Evolutionary conservation across 2,113 vertebrate species (phyloP).

Genomic region (Heterotilapia buettikoferi): DNA sequence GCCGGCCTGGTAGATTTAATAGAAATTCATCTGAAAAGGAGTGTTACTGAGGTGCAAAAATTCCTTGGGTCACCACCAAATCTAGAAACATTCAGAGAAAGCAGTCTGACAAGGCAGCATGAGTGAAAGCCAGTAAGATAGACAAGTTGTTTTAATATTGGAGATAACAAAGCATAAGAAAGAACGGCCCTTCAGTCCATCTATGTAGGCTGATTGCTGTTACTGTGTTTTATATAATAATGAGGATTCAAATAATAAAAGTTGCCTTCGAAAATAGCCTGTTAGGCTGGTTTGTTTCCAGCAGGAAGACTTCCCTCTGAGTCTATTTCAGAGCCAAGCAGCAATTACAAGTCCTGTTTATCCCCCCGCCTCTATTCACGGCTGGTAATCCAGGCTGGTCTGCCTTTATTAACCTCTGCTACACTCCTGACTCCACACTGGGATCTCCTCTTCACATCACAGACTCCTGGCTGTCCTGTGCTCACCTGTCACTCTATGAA

Average conservation of each 20-base stretch:
- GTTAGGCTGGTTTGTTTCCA: background rate
- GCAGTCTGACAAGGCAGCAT: background rate
- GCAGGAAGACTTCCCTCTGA: background rate
- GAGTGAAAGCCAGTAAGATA: background rate
- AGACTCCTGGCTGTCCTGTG: background rate
- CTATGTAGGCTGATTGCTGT: background rate
- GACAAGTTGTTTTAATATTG: background rate
- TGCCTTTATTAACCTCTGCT: slow-evolving; percentile 24
- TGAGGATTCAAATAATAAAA: background rate
- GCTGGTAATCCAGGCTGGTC: slow-evolving; percentile 36
- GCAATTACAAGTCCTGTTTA: slow-evolving; percentile 50
- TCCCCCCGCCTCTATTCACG: slow-evolving; percentile 28
- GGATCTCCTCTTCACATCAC: background rate
- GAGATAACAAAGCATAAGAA: background rate
- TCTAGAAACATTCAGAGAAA: background rate
- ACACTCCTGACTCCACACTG: background rate
- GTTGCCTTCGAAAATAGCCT: background rate
- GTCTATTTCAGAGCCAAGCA: slow-evolving; percentile 37
- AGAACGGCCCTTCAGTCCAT: background rate
- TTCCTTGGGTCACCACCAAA: background rate
- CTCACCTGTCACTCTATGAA: background rate
- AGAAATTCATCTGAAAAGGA: background rate
- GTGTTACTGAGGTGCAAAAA: background rate
- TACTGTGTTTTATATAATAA: background rate
- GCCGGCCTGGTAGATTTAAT: background rate